Conservation (phyloP, 2,113 vertebrate genomes). For the Ascaphus truei region DNA sequence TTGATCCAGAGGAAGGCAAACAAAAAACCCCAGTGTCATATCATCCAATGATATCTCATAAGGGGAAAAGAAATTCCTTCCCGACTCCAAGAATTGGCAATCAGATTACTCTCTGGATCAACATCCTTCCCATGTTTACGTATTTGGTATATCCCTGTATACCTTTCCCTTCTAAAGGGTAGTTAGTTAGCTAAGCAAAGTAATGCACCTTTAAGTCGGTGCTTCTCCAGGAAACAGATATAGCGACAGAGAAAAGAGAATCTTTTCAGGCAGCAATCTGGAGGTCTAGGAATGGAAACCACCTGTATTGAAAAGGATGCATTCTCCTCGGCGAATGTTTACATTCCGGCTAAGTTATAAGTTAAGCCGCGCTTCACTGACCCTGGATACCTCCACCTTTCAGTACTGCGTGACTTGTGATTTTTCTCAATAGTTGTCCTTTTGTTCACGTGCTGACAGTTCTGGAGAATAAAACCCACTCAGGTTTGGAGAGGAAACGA, state of each 20-base stretch:
- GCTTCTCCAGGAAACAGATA: too few species aligned
- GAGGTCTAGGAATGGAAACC: constrained; percentile 29
- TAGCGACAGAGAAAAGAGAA: background rate
- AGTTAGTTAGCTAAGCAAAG: too few species aligned
- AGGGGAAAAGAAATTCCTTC: too few species aligned
- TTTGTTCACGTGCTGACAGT: constrained; percentile 64
- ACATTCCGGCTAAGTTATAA: constrained; percentile 45
- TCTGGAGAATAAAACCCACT: constrained; percentile 60
- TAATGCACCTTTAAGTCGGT: too few species aligned
- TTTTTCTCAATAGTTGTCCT: constrained; percentile 47
- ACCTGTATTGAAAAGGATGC: constrained; percentile 35
- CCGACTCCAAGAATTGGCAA: too few species aligned
- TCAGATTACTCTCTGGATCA: too few species aligned
- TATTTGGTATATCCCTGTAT: too few species aligned
- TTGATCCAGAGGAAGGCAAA: too few species aligned
- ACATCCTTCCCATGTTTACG: too few species aligned
- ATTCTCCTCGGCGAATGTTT: constrained; percentile 48
- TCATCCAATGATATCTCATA: too few species aligned
- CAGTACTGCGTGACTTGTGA: constrained; percentile 49
- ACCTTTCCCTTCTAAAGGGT: too few species aligned
- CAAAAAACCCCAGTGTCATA: too few species aligned
- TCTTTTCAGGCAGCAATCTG: background rate
- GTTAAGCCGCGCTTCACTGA: constrained; percentile 16
- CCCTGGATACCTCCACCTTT: constrained; percentile 42
- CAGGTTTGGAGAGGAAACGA: constrained; percentile 44